Conservation (phyloP, 2,113 vertebrate genomes). For the Raja brachyura region DNA sequence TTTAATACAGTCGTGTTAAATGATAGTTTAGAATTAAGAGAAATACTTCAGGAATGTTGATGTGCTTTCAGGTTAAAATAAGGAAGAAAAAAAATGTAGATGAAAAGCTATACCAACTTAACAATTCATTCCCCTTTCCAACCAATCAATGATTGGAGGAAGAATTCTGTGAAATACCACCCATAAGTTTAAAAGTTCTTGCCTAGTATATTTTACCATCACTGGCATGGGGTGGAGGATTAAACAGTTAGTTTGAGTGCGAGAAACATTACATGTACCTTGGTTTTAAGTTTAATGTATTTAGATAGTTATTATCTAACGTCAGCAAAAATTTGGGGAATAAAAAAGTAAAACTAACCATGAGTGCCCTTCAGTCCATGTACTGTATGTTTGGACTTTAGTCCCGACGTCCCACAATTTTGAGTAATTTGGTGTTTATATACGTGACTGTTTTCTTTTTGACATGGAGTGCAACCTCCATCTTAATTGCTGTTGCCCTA, state of each 20-base stretch:
- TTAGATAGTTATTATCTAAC: background rate
- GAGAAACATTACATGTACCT: background rate
- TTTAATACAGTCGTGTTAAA: background rate
- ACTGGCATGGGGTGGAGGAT: background rate
- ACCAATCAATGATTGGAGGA: background rate
- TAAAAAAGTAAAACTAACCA: background rate
- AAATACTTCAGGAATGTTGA: background rate
- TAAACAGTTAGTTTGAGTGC: background rate
- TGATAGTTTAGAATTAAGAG: background rate
- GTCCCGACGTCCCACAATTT: background rate
- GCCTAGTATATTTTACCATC: background rate
- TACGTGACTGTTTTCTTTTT: background rate
- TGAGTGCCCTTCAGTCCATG: background rate
- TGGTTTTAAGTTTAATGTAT: background rate
- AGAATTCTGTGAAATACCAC: background rate
- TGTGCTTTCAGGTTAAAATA: background rate
- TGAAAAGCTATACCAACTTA: background rate
- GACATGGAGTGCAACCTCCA: background rate
- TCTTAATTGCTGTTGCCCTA: too few relatives aligned
- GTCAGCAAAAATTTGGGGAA: background rate
- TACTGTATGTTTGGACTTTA: too few relatives aligned
- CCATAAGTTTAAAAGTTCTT: background rate
- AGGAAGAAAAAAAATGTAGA: background rate
- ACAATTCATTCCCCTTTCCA: background rate
- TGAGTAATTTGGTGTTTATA: background rate